Evolutionary conservation across 2,113 vertebrate species (phyloP).

Genomic region (Gallinago undulata): DNA sequence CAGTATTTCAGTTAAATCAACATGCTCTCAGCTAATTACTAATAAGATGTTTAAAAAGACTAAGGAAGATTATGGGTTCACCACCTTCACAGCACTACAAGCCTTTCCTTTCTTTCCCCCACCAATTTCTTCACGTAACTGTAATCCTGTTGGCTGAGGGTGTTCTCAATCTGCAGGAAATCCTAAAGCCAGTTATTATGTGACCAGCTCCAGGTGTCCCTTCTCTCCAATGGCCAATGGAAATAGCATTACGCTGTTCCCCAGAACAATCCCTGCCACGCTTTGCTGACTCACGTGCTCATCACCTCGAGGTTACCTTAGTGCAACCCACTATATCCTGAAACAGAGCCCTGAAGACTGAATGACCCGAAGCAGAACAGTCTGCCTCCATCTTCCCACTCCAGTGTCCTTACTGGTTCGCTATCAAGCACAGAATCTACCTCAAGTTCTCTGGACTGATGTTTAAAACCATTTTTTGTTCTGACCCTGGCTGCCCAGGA

Average conservation of each 20-base stretch:
- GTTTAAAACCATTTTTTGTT: not conserved
- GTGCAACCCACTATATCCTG: not conserved
- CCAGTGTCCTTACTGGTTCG: not conserved
- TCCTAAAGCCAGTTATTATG: not conserved
- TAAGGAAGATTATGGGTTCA: not conserved
- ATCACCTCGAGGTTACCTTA: not conserved
- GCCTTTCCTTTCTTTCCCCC: not conserved
- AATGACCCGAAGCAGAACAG: not conserved
- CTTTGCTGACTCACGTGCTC: not conserved
- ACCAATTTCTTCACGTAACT: not conserved
- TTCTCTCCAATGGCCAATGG: rapidly evolving
- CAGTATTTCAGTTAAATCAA: not conserved
- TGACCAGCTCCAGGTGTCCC: not conserved
- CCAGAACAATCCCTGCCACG: not conserved
- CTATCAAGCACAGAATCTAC: not conserved
- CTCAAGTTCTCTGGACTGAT: not conserved
- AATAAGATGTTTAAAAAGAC: not conserved
- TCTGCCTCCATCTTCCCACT: not conserved
- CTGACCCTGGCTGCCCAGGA: not conserved
- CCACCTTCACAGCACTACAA: not conserved
- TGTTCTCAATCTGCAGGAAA: not conserved
- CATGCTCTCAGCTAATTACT: not conserved
- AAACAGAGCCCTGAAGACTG: not conserved
- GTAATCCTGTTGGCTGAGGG: not conserved
- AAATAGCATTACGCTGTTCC: not conserved